Base-by-base conservation (phyloP, 2,797 vertebrate genomes). In the Macropus fuliginosus region DNA sequence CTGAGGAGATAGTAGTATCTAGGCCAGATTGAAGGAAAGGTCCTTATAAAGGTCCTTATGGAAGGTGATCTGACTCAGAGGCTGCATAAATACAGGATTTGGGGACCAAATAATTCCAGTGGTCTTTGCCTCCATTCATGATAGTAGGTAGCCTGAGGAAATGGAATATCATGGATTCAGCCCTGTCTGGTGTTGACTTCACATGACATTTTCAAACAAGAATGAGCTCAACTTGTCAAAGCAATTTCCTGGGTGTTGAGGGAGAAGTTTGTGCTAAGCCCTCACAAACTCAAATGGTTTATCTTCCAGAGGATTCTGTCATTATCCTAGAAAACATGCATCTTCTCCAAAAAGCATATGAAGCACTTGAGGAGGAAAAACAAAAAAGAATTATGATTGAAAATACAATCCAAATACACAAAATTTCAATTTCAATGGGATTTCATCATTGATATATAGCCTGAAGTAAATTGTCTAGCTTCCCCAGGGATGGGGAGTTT, bases 71-170 rank as follows among this genome's bases (percentile, higher is more conserved):
- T n/a, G 91, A n/a, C 66, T 95, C 62, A 93, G 94, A 40, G 56
- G 94, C 66, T 97, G 13, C 56, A 91, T 34, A 95, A 54, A 93
- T 81, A 56, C 34, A 94, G 62, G 34, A 95, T 94, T 95, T 31
- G 56, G 92, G 1, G 40, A 57, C 34, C 74, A 95, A n/a, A 93
- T 34, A 5, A 91, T 91, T 57, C 12, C 9, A 57, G 24, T 56
- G 18, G 31, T 31, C 62, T 92, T 93, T 94, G 90, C 40, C 29
- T 93, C 18, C 92, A 95, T 55, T 97, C 62, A 95, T 93, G 5
- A 13, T 2, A 92, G 95, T 21, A 0, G 55, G 8, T 1, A 91
- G 54, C 31, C 87, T 66, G 54, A 21, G 94, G 59, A 89, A 54
- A 96, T 93, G 52, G 54, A 54, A 27, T 66, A 27, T 46, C 87